These are phyloP conservation scores for Trypoxylus dichotomus DNA, from an alignment of 1,140 invertebrate genomes.

Conservation along the genomic window DNA sequence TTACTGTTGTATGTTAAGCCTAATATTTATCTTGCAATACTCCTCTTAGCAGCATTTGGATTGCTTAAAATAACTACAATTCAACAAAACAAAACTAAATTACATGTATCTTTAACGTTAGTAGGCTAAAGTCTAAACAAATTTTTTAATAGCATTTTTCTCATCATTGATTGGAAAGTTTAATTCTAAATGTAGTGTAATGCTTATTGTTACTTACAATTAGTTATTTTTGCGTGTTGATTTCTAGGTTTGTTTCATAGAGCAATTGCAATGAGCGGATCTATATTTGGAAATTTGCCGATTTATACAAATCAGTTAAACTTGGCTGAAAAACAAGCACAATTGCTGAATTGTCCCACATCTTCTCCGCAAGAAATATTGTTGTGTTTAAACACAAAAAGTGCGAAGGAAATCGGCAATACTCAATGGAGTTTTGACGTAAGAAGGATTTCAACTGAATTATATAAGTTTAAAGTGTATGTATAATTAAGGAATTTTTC, in stretches of 20 bases:
- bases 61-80: too few relatives aligned
- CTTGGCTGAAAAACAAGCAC: conserved; percentile 68
- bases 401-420: conserved; percentile 58
- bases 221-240: too few relatives aligned
- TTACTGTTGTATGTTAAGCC: too few relatives aligned
- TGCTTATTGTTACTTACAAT: background rate
- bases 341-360: conserved; percentile 66
- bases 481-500: conserved; percentile 54
- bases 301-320: conserved; percentile 59
- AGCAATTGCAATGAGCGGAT: conserved; percentile 69
- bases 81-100: too few relatives aligned
- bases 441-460: conserved; percentile 37
- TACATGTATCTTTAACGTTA: too few relatives aligned
- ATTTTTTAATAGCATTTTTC: too few relatives aligned
- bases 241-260: conserved; percentile 67
- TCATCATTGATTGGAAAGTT: too few relatives aligned
- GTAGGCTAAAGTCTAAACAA: too few relatives aligned
- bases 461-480: background rate
- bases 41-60: too few relatives aligned
- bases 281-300: conserved; percentile 63
- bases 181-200: background rate
- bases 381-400: conserved; percentile 63
- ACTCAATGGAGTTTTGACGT: conserved; percentile 58
- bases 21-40: too few relatives aligned
- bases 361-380: conserved; percentile 61